Percentiles rank a stretch among this genome's conserved stretches.
Evolutionary conservation across 2,888 invertebrate species (phyloP).

Genomic region (Tineola bisselliella): DNA sequence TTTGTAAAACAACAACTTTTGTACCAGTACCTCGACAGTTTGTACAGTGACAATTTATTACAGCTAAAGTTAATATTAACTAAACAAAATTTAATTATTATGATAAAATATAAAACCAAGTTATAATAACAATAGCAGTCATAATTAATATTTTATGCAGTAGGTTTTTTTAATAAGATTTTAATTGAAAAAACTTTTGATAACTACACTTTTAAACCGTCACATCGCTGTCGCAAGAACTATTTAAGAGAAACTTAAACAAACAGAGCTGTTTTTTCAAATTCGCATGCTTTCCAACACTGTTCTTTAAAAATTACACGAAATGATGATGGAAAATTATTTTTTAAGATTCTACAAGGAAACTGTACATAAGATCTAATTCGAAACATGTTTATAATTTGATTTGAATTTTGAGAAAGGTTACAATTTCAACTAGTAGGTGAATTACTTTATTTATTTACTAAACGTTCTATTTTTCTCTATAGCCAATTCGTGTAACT

Average conservation of each 20-base stretch:
- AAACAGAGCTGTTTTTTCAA: neutral
- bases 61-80: neutral
- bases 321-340: conserved; percentile 59
- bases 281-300: neutral
- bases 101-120: too few relatives aligned
- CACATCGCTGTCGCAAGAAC: neutral
- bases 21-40: neutral
- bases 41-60: neutral
- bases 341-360: too few relatives aligned
- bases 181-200: neutral
- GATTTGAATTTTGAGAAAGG: too few relatives aligned
- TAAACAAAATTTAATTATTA: too few relatives aligned
- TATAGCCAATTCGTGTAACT: neutral
- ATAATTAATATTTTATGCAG: too few relatives aligned
- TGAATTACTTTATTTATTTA: too few relatives aligned
- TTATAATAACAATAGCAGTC: too few relatives aligned
- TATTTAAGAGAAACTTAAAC: neutral
- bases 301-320: conserved; percentile 53
- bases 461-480: too few relatives aligned
- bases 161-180: too few relatives aligned
- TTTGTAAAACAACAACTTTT: conserved; percentile 29
- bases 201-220: neutral
- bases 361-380: neutral
- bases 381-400: neutral
- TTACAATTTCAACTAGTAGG: too few relatives aligned